Base-by-base conservation (phyloP, 1,140 invertebrate species). In the Scylla paramamosain region DNA sequence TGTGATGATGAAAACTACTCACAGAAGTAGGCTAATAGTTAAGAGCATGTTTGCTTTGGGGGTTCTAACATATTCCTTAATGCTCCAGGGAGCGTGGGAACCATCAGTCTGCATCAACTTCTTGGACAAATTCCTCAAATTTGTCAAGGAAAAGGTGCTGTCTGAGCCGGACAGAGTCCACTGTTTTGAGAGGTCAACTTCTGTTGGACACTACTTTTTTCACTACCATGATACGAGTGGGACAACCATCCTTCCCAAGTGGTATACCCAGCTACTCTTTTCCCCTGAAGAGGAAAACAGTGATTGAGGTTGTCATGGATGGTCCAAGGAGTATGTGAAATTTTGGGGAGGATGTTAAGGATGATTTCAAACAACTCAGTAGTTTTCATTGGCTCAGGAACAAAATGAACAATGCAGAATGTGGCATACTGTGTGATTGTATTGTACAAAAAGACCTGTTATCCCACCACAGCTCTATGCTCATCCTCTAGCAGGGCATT, bases 111-210 rank as follows among this genome's bases (percentile, higher is more conserved):
- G 88, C 39, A 48, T 90, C 12, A 90, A 90, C 20, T 45, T 90
- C 20, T 39, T 90, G 88, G 88, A n/a, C 3, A 90, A 48, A 39
- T 90, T 90, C 48, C 88, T 90, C 39, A 90, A 48, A 12, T 90
- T 90, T 90, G 88, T 90, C 8, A 90, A 46, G 39, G 39, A 25
- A 90, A 90, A 31, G 48, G 88, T 90, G 48, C 10, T 28, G 12
- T 8, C 45, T 12, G 88, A 90, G 7, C 88, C 88, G 10, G 45
- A 52, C n/a, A 4, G 7, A 28, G 28, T 52, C 10, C 48, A 48
- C 12, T 25, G 16, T 20, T 90, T 90, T 46, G 88, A 48, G 25
- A 46, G 39, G 45, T 46, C 45, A 46, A 39, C 88, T 0, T 29
- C 25, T 4, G 88, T 4, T 4, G 20, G n/a, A n/a, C 4, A 48